Evolutionary conservation across 2,797 vertebrate genomes (phyloP), one percentile per base, ranked within the genome.

Genomic region (Taenioides sp.): DNA sequence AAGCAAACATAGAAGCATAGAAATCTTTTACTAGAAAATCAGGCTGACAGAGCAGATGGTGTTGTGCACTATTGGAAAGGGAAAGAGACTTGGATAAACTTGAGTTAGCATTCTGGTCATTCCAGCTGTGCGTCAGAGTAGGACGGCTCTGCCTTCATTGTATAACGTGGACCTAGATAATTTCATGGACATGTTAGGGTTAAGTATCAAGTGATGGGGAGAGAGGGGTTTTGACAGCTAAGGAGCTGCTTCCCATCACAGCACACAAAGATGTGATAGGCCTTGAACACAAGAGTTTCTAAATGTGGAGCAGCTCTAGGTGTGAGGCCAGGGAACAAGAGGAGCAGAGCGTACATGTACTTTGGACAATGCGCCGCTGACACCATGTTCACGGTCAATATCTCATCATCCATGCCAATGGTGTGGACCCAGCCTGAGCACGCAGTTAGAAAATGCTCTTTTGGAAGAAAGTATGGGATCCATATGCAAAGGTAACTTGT

Each of bases 361-460:
- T 61, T 61, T 61, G 22, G 22, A 65, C 63, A 65, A 76, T 84
- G 84, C 68, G 79, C 78, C 16, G 1, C 68, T 58, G 65, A 77
- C 70, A 37, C 83, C 73, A 94, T 95, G 94, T 95, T 95, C 90
- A 92, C 93, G 0, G 91, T 95, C 79, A 95, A 92, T 82, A 81
- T 95, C 86, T 95, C 92, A 0, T 94, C 93, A 1, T 94, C 94
- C 73, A 76, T 93, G 88, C 82, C 88, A 62, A 81, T 90, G 85
- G 23, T 89, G 82, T 91, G 85, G 84, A 86, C 83, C 14, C 80
- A 57, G 4, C 75, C 88, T 70, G 78, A 90, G 54, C 77, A 72
- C 78, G 83, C 85, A 57, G 72, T 84, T 79, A 88, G 85, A 76
- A 93, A 86, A 86, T 77, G 66, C 70, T 82, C 84, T 74, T 82